Base-by-base conservation (phyloP, 2,888 invertebrate genomes). In the Hecatera dysodea region DNA sequence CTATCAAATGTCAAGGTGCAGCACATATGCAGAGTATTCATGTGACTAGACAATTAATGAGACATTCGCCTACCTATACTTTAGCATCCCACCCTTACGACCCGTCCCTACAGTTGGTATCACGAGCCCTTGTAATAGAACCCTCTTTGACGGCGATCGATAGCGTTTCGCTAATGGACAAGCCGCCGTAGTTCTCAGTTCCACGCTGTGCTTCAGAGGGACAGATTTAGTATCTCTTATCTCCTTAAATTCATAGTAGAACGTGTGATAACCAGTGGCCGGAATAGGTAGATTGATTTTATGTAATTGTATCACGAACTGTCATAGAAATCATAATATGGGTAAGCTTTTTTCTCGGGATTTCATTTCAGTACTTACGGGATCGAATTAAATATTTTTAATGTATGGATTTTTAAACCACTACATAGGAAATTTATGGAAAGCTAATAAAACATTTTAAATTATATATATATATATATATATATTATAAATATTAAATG, bases 71-170 rank as follows among this genome's bases (percentile, higher is more conserved):
- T 56, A 50, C 50, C 7, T 29, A 39, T 17, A 57, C 39, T 36
- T 39, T 22, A 22, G 22, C 17, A 39, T 57, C 24, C 57, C 57
- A 24, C 57, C 39, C 39, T 39, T 19, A 29, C 48, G 22, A 24
- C 22, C 27, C 36, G n/a, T n/a, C 44, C 24, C 24, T n/a, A 46
- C 24, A 36, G 24, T 48, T 11, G 24, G 11, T 27, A 11, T 24
- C 24, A 12, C 19, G 24, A 50, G 39, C 66, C 62, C 48, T 19
- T 22, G n/a, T 39, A 50, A 62, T 3, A 9, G n/a, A 36, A 36
- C 36, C 66, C 67, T 27, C 53, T 44, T n/a, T 27, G 33, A 6
- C 22, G n/a, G 15, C 53, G 67, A 53, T 68, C 67, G 15, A 68
- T 68, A 65, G 3, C 44, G 8, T 24, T 42, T 22, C 17, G 19